Evolutionary conservation across 1,140 invertebrate species (phyloP).

Genomic region (Caenorhabditis tropicalis): DNA sequence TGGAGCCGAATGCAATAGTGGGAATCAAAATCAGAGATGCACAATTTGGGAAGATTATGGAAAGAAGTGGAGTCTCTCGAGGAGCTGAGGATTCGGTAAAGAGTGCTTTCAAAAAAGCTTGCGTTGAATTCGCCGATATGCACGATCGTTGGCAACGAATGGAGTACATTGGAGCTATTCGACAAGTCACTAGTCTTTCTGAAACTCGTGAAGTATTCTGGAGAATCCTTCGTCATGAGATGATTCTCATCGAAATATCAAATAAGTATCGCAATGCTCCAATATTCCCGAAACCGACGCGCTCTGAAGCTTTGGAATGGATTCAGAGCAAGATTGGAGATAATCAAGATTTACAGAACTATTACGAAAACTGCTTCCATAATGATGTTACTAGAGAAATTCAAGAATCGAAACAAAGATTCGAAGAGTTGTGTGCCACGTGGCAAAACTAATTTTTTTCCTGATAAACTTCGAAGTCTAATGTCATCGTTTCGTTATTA

Average conservation of each 20-base stretch:
- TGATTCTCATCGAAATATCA: neutral
- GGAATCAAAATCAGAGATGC: constrained; percentile 93
- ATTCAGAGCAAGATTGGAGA: neutral
- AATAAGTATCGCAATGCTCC: neutral
- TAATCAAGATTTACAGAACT: neutral
- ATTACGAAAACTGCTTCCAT: neutral
- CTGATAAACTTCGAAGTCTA: too few species aligned
- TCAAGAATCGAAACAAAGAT: neutral
- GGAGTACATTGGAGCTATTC: constrained; percentile 89
- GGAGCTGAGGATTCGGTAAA: neutral
- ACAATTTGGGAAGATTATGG: neutral
- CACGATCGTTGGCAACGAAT: constrained; percentile 97
- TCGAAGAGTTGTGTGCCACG: neutral
- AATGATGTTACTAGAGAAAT: neutral
- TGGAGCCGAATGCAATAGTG: constrained; percentile 96
- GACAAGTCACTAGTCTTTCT: neutral
- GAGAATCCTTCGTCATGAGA: neutral
- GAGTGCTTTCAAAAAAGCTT: constrained; percentile 84
- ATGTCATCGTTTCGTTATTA: too few species aligned
- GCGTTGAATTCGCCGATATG: constrained; percentile 93
- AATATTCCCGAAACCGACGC: neutral
- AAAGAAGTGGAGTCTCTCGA: neutral
- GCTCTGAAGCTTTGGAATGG: neutral
- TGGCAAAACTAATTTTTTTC: neutral
- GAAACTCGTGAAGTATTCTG: neutral